These are phyloP conservation scores for Trilocha varians DNA, from an alignment of 2,888 invertebrate species.

Conservation along the genomic window DNA sequence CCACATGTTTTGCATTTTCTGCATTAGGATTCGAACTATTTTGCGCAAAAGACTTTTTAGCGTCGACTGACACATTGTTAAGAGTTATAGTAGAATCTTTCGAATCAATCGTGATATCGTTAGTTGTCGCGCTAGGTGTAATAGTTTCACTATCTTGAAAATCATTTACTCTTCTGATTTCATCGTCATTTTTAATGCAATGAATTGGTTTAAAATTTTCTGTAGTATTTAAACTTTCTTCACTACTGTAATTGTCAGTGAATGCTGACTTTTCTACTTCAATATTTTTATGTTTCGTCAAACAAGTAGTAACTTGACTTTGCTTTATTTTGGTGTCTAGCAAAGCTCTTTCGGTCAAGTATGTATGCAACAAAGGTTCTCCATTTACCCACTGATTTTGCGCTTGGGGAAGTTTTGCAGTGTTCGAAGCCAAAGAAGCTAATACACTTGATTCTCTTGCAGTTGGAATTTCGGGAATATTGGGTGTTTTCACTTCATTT, in stretches of 20 bases:
- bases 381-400: slow-evolving; percentile 72
- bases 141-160: slow-evolving; percentile 22
- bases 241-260: slow-evolving; percentile 30
- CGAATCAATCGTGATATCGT: slow-evolving; percentile 22
- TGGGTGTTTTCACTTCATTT: slow-evolving; percentile 46
- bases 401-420: slow-evolving; percentile 74
- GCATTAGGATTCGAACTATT: slow-evolving; percentile 35
- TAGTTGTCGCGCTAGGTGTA: slow-evolving; percentile 24
- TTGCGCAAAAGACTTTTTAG: slow-evolving; percentile 33
- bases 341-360: slow-evolving; percentile 80
- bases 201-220: slow-evolving; percentile 20
- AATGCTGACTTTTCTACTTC: slow-evolving; percentile 43
- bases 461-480: slow-evolving; percentile 71
- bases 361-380: slow-evolving; percentile 80
- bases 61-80: slow-evolving; percentile 21
- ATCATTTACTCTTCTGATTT: slow-evolving; percentile 21
- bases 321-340: slow-evolving; percentile 82
- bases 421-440: slow-evolving; percentile 76
- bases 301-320: slow-evolving; percentile 65
- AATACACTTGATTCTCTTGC: slow-evolving; percentile 76
- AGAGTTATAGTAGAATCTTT: slow-evolving; percentile 19
- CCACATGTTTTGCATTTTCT: slow-evolving; percentile 76
- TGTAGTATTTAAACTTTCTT: slow-evolving; percentile 22
- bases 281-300: slow-evolving; percentile 49
- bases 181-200: slow-evolving; percentile 21